Conservation (phyloP, 2,888 invertebrate genomes). For the Eupeodes luniger region DNA sequence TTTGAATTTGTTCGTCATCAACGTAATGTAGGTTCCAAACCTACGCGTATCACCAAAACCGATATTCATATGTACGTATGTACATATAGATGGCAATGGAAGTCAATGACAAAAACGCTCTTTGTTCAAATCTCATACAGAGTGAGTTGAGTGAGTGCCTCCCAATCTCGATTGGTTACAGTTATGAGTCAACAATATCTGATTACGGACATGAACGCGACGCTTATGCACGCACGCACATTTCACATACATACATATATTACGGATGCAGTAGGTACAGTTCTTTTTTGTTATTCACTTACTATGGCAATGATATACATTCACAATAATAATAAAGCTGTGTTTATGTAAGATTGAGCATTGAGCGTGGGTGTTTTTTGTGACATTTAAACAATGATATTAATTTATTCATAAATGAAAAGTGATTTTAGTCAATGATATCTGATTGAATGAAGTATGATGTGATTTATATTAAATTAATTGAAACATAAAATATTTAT, state of each 20-base stretch:
- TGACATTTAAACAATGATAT: constrained; percentile 20
- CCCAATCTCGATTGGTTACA: constrained; percentile 1
- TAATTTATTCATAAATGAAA: neutral
- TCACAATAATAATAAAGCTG: neutral
- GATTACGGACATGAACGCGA: constrained; percentile 34
- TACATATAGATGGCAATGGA: neutral
- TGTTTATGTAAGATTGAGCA: neutral
- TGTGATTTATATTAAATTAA: neutral
- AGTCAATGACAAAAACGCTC: constrained; percentile 33
- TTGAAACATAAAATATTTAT: neutral
- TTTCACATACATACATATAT: neutral
- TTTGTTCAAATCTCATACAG: constrained; percentile 9
- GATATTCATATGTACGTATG: neutral
- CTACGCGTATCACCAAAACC: constrained; percentile 7
- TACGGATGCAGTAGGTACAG: neutral
- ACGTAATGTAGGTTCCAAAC: neutral
- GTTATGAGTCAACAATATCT: constrained; percentile 31
- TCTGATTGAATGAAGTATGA: neutral
- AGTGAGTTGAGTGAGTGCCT: neutral
- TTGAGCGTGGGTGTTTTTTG: neutral
- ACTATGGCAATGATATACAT: neutral
- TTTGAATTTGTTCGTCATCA: neutral
- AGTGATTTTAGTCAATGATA: neutral
- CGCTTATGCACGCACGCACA: neutral
- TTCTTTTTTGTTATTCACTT: neutral